Base-by-base conservation (phyloP, 1,140 invertebrate genomes). In the Drosophila setifemur region DNA sequence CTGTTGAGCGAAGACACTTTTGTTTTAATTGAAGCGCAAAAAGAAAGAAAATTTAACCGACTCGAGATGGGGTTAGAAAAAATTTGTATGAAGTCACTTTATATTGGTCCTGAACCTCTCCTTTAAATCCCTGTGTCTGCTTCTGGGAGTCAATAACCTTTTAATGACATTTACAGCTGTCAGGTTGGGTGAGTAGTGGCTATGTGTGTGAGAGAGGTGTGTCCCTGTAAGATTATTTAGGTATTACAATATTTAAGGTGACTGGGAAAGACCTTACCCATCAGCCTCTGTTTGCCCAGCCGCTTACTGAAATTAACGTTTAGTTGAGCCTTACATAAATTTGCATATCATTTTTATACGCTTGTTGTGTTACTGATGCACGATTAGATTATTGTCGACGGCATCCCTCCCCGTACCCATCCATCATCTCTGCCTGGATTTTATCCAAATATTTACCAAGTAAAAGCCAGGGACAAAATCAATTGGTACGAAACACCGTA, bases 1-100 rank as follows among this genome's bases (percentile, higher is more conserved):
- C 47, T 33, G 35, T 37, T 64, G 25, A 43, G n/a, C 21, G 26
- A 73, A 85, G 83, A 85, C 81, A 86, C 75, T 81, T 85, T 86
- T 73, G 72, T 86, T 86, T 86, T 86, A 86, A 86, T 86, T 86
- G 75, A 86, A 86, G 81, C 81, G 82, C 87, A 81, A 79, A 85
- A 75, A 76, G 81, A 86, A 85, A 76, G 81, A 83, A 73, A 83
- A 63, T 76, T 81, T 61, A 64, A 40, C 44, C 53, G 42, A 39
- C 64, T 49, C 39, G 40, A 53, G 53, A 52, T 54, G 47, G 47
- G 42, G 28, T 61, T 57, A 57, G 29, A 42, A 44, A 57, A 33
- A 40, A 33, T 16, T 18, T 58, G 40, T 53, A 43, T 60, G 31
- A 29, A 26, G 11, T 37, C 48, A 12, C 31, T 28, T 52, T 57